phyloP scores from a whole-genome alignment of 2,797 vertebrate genomes.

The Adelosebastes latens region DNA sequence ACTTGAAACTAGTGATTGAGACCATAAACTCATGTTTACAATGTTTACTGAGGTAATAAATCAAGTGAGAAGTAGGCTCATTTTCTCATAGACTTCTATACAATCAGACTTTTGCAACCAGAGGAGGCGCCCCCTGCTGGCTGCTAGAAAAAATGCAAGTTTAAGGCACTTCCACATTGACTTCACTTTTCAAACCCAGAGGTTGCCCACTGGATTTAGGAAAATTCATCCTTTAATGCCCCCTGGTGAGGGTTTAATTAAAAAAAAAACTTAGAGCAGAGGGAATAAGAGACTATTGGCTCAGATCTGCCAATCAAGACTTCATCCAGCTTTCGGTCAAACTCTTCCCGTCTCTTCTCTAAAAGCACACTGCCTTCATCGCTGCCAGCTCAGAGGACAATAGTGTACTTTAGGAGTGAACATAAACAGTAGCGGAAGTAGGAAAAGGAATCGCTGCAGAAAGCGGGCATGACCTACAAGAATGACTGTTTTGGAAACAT shows the following conservation, averaged over 20 bases:
- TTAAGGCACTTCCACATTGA: too few species aligned
- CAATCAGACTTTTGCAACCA: too few species aligned
- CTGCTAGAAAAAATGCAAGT: too few species aligned
- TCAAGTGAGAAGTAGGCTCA: too few species aligned
- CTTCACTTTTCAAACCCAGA: too few species aligned
- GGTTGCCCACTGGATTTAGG: too few species aligned
- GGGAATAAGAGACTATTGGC: neutral
- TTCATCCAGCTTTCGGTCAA: neutral
- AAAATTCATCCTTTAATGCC: neutral
- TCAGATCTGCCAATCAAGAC: neutral
- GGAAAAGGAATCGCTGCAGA: neutral
- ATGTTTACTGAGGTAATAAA: too few species aligned
- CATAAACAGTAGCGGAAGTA: neutral
- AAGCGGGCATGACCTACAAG: neutral
- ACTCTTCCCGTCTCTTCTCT: neutral
- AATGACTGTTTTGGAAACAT: neutral
- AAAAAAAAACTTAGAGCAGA: neutral
- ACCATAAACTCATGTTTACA: too few species aligned
- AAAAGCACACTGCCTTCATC: neutral
- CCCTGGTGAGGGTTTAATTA: neutral
- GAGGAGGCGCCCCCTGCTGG: too few species aligned
- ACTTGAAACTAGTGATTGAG: too few species aligned
- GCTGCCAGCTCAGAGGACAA: neutral
- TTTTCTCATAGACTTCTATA: too few species aligned
- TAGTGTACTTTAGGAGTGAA: neutral